A percentile compares a stretch with the other conserved stretches of the same genome.
Conservation (phyloP, 2,888 invertebrate genomes). For the Folsomia manolachei region DNA sequence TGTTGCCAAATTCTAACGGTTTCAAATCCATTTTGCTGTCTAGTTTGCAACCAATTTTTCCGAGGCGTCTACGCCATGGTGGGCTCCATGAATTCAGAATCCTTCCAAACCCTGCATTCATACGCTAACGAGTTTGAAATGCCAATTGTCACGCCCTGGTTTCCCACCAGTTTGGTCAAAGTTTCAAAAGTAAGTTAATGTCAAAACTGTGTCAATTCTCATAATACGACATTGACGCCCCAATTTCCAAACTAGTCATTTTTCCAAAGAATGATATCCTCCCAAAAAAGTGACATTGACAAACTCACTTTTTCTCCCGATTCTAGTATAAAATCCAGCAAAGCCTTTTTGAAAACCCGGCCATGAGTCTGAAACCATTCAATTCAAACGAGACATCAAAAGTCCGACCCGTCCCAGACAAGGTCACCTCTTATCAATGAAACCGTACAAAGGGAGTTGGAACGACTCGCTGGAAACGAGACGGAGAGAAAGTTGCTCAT, state of each 20-base stretch:
- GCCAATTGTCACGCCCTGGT: constrained; percentile 92
- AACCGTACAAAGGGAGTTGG: constrained; percentile 30
- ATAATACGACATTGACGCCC: too few species aligned
- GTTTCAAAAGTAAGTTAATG: constrained; percentile 33
- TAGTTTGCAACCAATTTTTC: constrained; percentile 87
- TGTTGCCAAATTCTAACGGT: neutral
- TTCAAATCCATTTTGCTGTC: neutral
- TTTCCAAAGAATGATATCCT: too few species aligned
- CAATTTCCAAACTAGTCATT: neutral
- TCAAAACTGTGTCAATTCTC: neutral
- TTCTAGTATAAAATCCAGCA: constrained; percentile 34
- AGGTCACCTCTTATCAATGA: constrained; percentile 39
- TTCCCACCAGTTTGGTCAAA: constrained; percentile 59
- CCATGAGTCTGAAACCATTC: constrained; percentile 31
- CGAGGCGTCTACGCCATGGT: constrained; percentile 86
- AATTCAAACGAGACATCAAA: constrained; percentile 29
- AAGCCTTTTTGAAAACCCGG: constrained; percentile 32
- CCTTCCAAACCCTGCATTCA: constrained; percentile 88
- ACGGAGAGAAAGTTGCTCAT: constrained; percentile 9
- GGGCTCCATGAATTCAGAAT: constrained; percentile 86
- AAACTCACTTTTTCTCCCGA: neutral
- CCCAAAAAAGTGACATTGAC: neutral
- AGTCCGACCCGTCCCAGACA: constrained; percentile 24
- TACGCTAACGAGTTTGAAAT: constrained; percentile 93
- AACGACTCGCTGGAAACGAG: constrained; percentile 12